Evolutionary conservation across 2,797 vertebrate genomes (phyloP).

Genomic region (Heteromormyrus szaboi): DNA sequence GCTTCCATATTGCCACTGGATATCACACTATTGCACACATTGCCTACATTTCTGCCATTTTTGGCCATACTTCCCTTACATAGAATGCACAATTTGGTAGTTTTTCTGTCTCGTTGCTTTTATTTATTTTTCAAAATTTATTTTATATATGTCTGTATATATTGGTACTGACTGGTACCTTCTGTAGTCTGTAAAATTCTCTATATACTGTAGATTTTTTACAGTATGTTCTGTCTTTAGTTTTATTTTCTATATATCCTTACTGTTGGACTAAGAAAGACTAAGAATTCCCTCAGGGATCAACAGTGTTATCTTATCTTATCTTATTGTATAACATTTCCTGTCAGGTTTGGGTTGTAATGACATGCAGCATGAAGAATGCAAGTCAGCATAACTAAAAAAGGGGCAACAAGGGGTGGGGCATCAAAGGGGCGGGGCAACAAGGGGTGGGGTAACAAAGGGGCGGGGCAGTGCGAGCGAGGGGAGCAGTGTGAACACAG

Average conservation of each 20-base stretch:
- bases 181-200: not conserved
- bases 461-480: not conserved
- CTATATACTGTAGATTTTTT: not conserved
- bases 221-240: not conserved
- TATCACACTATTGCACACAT: not conserved
- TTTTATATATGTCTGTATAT: not conserved
- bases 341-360: not conserved
- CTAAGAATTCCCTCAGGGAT: not conserved
- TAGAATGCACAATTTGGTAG: not conserved
- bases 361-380: not conserved
- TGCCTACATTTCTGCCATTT: not conserved
- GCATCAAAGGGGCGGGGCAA: not conserved
- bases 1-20: not conserved
- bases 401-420: not conserved
- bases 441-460: too few relatives aligned
- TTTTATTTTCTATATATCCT: not conserved
- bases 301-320: not conserved
- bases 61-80: not conserved
- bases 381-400: not conserved
- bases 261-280: not conserved
- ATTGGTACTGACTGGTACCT: not conserved
- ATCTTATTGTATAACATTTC: not conserved
- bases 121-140: not conserved
- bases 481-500: not conserved
- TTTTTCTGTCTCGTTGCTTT: not conserved